Base-by-base conservation (phyloP, 2,113 vertebrate genomes). In the Puma concolor region DNA sequence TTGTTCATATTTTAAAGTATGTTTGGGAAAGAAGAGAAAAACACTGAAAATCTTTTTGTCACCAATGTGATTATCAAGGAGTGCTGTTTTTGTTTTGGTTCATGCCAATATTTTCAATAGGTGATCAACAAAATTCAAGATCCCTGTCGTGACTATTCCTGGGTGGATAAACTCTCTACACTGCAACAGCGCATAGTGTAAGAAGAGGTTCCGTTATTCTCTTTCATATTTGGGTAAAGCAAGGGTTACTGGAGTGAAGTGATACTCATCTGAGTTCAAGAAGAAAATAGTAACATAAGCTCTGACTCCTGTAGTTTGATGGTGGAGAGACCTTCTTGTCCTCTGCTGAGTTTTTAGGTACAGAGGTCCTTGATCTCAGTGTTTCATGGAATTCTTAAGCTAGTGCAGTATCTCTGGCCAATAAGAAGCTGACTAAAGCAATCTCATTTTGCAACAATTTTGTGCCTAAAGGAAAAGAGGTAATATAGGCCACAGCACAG, bases 141-240 rank as follows among this genome's bases (percentile, higher is more conserved):
- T 52, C 77, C 19, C 16, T 52, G 93, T 21, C 95, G 98, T 14
- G 98, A 98, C 82, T 95, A 95, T 69, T 99, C 99, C n/a, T 99
- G 99, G 99, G 98, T 99, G 71, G 98, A 99, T 80, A 97, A 92
- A 23, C 98, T 99, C 74, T 98, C 99, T 84, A 98, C 99, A 25
- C 98, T 87, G 19, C 98, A 98, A 85, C 99, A 98, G 41, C 98
- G 98, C 63, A 86, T 99, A 8, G 64, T 99, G 99, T 99, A 99
- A 99, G 99, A 97, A 95, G 29, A 52, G 87, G 31, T 31, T 93
- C 66, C 0, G 72, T 52, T 63, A 2, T 10, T 86, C 8, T 71
- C 33, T 87, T 82, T 93, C 6, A 19, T 36, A 33, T 85, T 67
- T 94, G 84, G 33, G 36, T 89, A 87, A 67, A 87, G 19, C 8